Base-by-base conservation (phyloP, 2,888 invertebrate genomes). In the Volucella zonaria region DNA sequence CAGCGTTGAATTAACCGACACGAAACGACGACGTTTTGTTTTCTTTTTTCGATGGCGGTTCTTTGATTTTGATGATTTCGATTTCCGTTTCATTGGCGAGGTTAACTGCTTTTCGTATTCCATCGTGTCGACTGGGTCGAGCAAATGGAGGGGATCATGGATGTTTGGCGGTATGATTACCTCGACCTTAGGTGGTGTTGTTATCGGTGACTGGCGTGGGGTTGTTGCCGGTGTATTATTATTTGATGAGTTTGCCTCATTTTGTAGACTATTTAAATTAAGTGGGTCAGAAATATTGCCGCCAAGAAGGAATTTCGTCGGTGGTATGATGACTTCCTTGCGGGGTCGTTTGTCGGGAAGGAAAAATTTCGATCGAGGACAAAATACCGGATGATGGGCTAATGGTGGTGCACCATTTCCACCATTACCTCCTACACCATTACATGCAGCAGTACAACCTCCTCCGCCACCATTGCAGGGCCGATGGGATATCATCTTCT, bases 281-380 rank as follows among this genome's bases (percentile, higher is more conserved):
- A 99, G 92, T 0, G 98, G 99, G 93, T 99, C 99, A 87, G 96
- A 96, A 87, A 98, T 98, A 91, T 97, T 98, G 9, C 98, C 99
- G 56, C 98, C 99, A 1, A 98, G 93, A 11, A 91, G 87, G 92
- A 99, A 98, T 91, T 98, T 98, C 0, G 97, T 97, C 0, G 98
- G 98, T 67, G 97, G 95, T 88, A 97, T 96, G 87, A 96, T 94
- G 73, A 94, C 94, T 87, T 95, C 95, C 89, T 95, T 95, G 87
- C 95, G 94, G 66, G 95, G 93, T 76, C 95, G 93, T 89, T 96
- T 96, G 88, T 95, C 94, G 0, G 95, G 95, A 61, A 95, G 93
- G 90, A 95, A 95, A 91, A 95, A 95, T 90, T 96, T 96, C 2
- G 95, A 95, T 8, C 91, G 89, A 0, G 90, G 88, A 81, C 91